Percentiles rank a stretch among this genome's conserved stretches.
Evolutionary conservation across 2,113 vertebrate species (phyloP).

Genomic region (Anarhynchus alexandrinus): DNA sequence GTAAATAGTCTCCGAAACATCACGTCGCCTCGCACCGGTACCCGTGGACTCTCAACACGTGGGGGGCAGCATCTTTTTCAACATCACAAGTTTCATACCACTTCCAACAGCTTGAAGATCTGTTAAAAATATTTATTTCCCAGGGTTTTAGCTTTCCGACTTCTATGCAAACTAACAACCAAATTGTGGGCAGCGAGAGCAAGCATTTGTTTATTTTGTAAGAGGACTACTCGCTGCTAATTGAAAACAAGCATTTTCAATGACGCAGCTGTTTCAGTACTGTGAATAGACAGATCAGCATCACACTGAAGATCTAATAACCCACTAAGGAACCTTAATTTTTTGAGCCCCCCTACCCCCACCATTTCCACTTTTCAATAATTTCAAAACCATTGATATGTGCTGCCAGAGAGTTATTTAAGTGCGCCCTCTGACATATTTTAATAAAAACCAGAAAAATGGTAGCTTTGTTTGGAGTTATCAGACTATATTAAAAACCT

Average conservation of each 20-base stretch:
- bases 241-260: constrained; percentile 47
- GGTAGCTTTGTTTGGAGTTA: neutral
- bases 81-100: neutral
- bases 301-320: constrained; percentile 17
- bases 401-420: neutral
- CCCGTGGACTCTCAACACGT: neutral
- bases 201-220: constrained; percentile 48
- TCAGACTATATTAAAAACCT: constrained; percentile 32
- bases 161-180: constrained; percentile 15
- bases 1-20: neutral
- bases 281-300: constrained; percentile 8
- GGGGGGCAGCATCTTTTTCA: rapidly evolving
- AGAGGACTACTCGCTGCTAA: constrained; percentile 39
- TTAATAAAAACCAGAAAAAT: neutral
- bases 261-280: constrained; percentile 33
- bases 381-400: neutral
- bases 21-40: neutral
- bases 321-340: neutral
- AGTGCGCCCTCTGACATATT: neutral
- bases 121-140: constrained; percentile 26
- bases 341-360: neutral
- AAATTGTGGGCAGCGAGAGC: constrained; percentile 12
- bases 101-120: neutral
- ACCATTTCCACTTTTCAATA: neutral
- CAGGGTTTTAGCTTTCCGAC: neutral